Percentiles rank a stretch among this genome's conserved stretches.
Evolutionary conservation across 1,140 invertebrate species (phyloP).

Genomic region (Schlechtendalia chinensis): DNA sequence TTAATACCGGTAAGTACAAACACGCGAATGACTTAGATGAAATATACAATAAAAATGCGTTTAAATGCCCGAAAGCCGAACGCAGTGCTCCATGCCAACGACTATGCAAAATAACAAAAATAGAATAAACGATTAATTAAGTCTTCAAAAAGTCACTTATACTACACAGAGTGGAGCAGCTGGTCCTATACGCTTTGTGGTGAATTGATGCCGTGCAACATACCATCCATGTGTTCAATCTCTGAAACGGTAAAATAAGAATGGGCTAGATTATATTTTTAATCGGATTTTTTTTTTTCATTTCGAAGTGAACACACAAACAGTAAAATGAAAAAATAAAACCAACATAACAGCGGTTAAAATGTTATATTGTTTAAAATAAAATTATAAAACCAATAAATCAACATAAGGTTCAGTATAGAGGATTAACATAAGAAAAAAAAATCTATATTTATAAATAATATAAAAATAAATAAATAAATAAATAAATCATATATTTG

Average conservation of each 20-base stretch:
- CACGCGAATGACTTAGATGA: background rate
- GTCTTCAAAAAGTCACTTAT: background rate
- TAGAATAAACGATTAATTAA: background rate
- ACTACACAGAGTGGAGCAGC: too few species aligned
- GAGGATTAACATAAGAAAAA: conserved; percentile 21
- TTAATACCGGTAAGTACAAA: background rate
- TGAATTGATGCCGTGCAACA: conserved; percentile 15
- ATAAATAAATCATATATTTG: background rate
- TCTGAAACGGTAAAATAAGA: conserved; percentile 42
- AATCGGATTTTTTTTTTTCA: background rate
- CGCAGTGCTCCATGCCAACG: background rate
- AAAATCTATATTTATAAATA: conserved; percentile 23
- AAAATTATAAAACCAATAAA: conserved; percentile 29
- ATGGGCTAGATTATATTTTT: background rate
- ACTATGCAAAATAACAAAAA: background rate
- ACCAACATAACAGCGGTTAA: conserved; percentile 32
- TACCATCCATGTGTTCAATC: conserved; percentile 34
- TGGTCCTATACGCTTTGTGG: conserved; percentile 34
- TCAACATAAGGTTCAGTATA: conserved; percentile 16
- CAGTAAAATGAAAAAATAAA: conserved; percentile 20
- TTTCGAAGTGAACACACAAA: conserved; percentile 47
- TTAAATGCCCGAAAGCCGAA: background rate
- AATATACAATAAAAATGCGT: background rate
- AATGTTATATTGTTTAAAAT: conserved; percentile 43
- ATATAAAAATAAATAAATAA: background rate